Conservation (phyloP, 1,140 invertebrate species). For the Glossosoma conforme region DNA sequence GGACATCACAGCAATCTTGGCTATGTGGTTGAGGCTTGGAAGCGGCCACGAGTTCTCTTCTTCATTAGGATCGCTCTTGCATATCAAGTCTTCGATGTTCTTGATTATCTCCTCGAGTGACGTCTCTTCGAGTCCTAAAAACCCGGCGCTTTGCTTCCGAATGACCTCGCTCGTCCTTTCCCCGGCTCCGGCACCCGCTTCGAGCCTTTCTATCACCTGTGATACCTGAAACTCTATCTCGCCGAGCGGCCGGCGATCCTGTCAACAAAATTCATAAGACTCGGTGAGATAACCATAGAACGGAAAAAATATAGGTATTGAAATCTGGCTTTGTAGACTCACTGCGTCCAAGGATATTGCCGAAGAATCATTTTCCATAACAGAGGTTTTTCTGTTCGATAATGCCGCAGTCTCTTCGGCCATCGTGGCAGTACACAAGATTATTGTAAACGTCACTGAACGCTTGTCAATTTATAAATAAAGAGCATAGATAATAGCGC, state of each 20-base stretch:
- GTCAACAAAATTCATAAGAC: constrained; percentile 15
- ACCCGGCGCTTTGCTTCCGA: constrained; percentile 42
- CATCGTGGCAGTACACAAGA: constrained; percentile 45
- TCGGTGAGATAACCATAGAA: not conserved
- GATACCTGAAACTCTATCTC: constrained; percentile 63
- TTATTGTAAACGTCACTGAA: constrained; percentile 28
- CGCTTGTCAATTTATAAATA: constrained; percentile 24
- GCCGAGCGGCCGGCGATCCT: constrained; percentile 48
- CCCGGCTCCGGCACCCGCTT: constrained; percentile 52
- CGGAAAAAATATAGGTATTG: not conserved
- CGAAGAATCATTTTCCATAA: constrained; percentile 15
- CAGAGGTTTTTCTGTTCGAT: constrained; percentile 12
- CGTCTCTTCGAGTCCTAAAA: constrained; percentile 44
- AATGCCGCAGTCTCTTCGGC: constrained; percentile 36
- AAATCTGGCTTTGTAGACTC: not conserved
- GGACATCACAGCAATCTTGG: constrained; percentile 59
- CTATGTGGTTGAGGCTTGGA: constrained; percentile 38
- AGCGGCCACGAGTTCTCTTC: constrained; percentile 26
- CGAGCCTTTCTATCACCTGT: constrained; percentile 58
- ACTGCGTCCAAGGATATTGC: constrained; percentile 9
- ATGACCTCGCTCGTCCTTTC: constrained; percentile 35
- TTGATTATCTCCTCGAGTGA: constrained; percentile 45
- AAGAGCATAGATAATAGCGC: constrained; percentile 9
- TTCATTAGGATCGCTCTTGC: constrained; percentile 22
- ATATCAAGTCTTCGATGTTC: constrained; percentile 27